phyloP scores from a whole-genome alignment of 2,888 invertebrate species.

The Phyto melanocephala region DNA sequence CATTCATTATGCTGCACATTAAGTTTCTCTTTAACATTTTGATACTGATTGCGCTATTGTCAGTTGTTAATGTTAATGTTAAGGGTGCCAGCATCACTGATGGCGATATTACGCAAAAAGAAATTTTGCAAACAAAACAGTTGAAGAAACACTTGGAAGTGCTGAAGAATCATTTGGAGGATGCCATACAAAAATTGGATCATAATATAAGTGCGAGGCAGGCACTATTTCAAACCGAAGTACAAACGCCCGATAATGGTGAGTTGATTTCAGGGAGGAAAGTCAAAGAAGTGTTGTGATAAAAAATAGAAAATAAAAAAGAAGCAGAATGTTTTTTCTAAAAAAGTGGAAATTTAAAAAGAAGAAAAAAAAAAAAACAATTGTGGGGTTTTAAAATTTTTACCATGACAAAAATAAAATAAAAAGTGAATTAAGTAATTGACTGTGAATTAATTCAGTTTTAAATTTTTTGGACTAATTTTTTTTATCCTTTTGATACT shows the following conservation, averaged over 20 bases:
- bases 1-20: neutral
- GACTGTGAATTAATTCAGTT: no score
- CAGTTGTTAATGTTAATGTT: neutral
- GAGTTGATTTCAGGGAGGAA: conserved; percentile 4
- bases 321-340: no score
- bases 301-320: no score
- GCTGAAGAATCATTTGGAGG: conserved; percentile 41
- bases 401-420: no score
- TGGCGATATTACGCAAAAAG: neutral
- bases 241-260: conserved; percentile 41
- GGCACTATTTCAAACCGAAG: conserved; percentile 23
- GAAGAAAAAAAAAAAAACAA: no score
- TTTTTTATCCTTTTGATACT: no score
- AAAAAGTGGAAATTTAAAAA: no score
- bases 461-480: no score
- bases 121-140: conserved; percentile 25
- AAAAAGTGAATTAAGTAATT: no score
- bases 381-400: no score
- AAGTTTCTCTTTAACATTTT: neutral
- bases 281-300: neutral
- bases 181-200: conserved; percentile 41
- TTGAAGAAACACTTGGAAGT: conserved; percentile 36
- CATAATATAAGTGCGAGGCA: conserved; percentile 46
- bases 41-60: neutral
- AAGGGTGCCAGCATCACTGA: neutral